Evolutionary conservation across 2,888 invertebrate species (phyloP), one percentile per base, ranked within the genome.

Genomic region (Graphium colonna): DNA sequence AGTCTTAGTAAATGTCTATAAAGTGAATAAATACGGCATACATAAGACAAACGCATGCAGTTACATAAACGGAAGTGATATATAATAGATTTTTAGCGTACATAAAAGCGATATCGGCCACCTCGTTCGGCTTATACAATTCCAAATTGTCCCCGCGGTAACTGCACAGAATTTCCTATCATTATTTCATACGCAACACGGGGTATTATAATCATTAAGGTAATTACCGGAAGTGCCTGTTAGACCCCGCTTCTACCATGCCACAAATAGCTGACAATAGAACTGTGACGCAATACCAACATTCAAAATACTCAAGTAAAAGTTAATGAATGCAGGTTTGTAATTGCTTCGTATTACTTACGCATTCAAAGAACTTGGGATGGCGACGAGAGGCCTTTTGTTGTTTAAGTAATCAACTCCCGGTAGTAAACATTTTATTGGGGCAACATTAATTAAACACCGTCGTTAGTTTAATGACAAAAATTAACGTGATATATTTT

Each of bases 201-300:
- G 9, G 18, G 44, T 49, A 53, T 53, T 39, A 49, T 49, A 53
- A 53, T 53, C 39, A 53, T 53, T 53, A 49, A 40, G 49, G 31
- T 49, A 49, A 53, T 42, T 46, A 31, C 40, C 28, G 43, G 44
- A 49, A 45, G 26, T 43, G 47, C 38, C 40, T 42, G 31, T 38
- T 45, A 46, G 41, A 38, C 47, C 44, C 33, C 31, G 38, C 43
- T 43, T 44, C 42, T 39, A 48, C 49, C 17, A 40, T 45, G 36
- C 33, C 45, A 40, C 45, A 50, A 50, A 54, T 54, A 45, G 50
- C 54, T 54, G 49, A 54, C 54, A 54, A 54, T 54, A 49, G 54
- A 10, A 40, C 21, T 15, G 39, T 49, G 49, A 54, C 45, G 54
- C 50, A 54, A 54, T 41, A 15, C 33, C 31, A 17, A 36, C 45